Conservation (phyloP, 2,888 invertebrate genomes). For the Drosophila lutescens region DNA sequence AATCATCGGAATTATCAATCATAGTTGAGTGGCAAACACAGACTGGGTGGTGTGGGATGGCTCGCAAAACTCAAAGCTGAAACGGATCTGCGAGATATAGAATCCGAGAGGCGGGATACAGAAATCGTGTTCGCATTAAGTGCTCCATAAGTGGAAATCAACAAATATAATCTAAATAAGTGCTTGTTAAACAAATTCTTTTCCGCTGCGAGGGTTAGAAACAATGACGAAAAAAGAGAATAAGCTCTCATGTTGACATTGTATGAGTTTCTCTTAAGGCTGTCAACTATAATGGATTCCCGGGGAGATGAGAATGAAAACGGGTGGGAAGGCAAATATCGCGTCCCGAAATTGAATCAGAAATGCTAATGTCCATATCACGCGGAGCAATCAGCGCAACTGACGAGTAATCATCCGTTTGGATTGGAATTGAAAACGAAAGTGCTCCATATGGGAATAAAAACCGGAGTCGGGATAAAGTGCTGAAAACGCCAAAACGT, state of each 20-base stretch:
- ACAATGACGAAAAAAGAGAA: constrained; percentile 14
- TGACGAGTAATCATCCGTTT: constrained; percentile 52
- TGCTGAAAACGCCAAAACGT: constrained; percentile 53
- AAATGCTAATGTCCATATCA: constrained; percentile 69
- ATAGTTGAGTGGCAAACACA: constrained; percentile 70
- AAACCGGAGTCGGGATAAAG: constrained; percentile 51
- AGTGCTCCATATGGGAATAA: constrained; percentile 22
- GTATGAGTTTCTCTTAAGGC: constrained; percentile 68
- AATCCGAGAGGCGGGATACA: constrained; percentile 18
- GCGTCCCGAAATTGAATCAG: constrained; percentile 65
- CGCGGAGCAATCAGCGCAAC: constrained; percentile 49
- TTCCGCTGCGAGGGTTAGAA: constrained; percentile 23
- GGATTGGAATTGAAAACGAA: constrained; percentile 46
- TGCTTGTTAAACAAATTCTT: constrained; percentile 80
- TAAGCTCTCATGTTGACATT: constrained; percentile 51
- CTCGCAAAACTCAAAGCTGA: constrained; percentile 18
- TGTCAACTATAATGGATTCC: constrained; percentile 77
- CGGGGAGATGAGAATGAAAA: constrained; percentile 41
- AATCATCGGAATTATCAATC: constrained; percentile 79
- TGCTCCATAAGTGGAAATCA: constrained; percentile 78
- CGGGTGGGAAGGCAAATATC: constrained; percentile 38
- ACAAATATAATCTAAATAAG: constrained; percentile 82
- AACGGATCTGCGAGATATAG: constrained; percentile 21
- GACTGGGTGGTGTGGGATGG: constrained; percentile 36
- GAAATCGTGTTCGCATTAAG: constrained; percentile 60